phyloP scores from a whole-genome alignment of 2,113 vertebrate species.

The Barnardius zonarius region DNA sequence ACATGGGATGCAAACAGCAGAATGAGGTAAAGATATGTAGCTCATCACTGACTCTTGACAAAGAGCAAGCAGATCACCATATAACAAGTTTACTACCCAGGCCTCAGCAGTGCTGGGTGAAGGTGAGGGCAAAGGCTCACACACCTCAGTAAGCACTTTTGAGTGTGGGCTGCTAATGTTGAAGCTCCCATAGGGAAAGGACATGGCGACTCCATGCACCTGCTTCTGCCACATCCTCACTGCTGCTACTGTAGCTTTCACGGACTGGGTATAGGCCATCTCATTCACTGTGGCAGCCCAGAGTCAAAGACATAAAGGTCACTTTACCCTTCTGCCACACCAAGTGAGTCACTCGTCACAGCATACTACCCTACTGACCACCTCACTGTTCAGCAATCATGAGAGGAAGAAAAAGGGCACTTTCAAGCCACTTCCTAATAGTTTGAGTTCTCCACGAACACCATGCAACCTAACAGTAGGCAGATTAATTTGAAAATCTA shows the following conservation, averaged over 20 bases:
- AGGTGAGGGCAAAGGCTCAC: not conserved
- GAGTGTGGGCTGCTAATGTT: not conserved
- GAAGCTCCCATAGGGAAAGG: not conserved
- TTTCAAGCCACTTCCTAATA: not conserved
- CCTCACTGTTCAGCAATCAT: not conserved
- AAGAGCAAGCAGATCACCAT: not conserved
- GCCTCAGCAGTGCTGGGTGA: not conserved
- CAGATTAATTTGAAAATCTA: not conserved
- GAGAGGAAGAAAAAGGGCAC: not conserved
- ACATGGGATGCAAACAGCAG: not conserved
- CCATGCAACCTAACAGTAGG: not conserved
- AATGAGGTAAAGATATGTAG: not conserved
- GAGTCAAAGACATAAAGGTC: not conserved
- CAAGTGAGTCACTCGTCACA: not conserved
- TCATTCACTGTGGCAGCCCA: not conserved
- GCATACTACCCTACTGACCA: not conserved
- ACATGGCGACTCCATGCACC: not conserved
- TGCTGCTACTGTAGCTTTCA: not conserved
- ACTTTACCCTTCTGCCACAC: not conserved
- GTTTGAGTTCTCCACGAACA: not conserved
- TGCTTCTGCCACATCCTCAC: not conserved
- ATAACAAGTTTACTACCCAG: not conserved
- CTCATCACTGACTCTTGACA: accelerated
- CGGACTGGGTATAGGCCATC: not conserved
- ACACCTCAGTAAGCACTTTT: accelerated